A percentile compares a stretch with the other conserved stretches of the same genome.
Conservation (phyloP, 2,113 vertebrate species). For the Chaetorhynchus papuensis region DNA sequence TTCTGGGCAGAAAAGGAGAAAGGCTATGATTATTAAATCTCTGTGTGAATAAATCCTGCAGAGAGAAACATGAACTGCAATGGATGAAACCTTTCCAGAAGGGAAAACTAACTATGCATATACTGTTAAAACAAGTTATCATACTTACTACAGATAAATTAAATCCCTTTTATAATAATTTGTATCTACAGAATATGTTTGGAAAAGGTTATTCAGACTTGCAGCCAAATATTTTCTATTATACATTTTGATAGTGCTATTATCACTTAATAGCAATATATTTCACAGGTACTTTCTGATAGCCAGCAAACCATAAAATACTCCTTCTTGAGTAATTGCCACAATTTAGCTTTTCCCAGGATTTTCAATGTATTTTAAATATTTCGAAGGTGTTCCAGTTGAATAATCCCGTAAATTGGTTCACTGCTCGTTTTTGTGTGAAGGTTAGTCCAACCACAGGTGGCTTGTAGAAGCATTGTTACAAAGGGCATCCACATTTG, state of each 20-base stretch:
- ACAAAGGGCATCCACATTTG: neutral
- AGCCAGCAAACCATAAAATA: neutral
- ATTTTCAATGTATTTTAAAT: neutral
- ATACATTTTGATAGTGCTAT: neutral
- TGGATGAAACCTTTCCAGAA: neutral
- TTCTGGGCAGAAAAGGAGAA: neutral
- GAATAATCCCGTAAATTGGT: neutral
- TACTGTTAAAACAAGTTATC: neutral
- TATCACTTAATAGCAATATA: neutral
- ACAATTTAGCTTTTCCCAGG: neutral
- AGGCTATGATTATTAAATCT: neutral
- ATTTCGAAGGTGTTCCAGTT: neutral
- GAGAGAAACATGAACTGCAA: neutral
- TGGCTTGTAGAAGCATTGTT: neutral
- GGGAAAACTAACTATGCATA: neutral
- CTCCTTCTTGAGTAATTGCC: neutral
- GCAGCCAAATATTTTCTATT: neutral
- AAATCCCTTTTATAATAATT: neutral
- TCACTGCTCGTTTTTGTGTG: neutral
- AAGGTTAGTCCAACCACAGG: neutral
- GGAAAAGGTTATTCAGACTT: slow-evolving; percentile 5
- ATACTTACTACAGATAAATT: neutral
- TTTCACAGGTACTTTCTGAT: neutral
- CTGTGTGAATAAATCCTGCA: neutral
- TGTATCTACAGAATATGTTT: neutral